Evolutionary conservation across 2,113 vertebrate species (phyloP).

Genomic region (Morone saxatilis): DNA sequence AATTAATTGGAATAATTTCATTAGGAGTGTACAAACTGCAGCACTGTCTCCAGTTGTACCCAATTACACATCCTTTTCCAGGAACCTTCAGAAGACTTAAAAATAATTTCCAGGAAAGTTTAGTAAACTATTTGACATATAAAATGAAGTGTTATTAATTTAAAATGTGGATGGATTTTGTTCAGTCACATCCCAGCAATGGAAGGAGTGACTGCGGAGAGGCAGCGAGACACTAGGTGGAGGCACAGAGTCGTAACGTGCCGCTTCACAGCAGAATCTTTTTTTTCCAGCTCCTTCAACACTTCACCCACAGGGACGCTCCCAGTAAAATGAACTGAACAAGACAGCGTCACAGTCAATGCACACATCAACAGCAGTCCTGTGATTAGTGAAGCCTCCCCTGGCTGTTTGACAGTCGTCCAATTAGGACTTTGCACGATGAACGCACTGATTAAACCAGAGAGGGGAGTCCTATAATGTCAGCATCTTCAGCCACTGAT

Average conservation of each 20-base stretch:
- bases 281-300: conserved; percentile 2
- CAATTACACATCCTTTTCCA: not conserved
- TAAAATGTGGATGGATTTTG: not conserved
- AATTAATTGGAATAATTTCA: not conserved
- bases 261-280: conserved; percentile 1
- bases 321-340: conserved; percentile 40
- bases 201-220: not conserved
- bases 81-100: not conserved
- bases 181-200: not conserved
- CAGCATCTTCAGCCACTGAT: conserved; percentile 39
- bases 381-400: conserved; percentile 42
- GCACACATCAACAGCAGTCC: conserved; percentile 53
- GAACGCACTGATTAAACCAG: conserved; percentile 57
- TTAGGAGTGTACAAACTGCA: not conserved
- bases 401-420: conserved; percentile 60
- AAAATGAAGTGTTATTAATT: not conserved
- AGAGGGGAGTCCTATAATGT: conserved; percentile 43
- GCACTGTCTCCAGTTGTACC: not conserved
- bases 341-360: conserved; percentile 30
- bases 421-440: conserved; percentile 64
- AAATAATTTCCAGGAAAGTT: not conserved
- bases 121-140: not conserved
- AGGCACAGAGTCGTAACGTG: conserved; percentile 32
- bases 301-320: conserved; percentile 16
- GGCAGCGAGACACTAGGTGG: conserved; percentile 70